Base-by-base conservation (phyloP, 2,797 vertebrate genomes). In the Sparus aurata region DNA sequence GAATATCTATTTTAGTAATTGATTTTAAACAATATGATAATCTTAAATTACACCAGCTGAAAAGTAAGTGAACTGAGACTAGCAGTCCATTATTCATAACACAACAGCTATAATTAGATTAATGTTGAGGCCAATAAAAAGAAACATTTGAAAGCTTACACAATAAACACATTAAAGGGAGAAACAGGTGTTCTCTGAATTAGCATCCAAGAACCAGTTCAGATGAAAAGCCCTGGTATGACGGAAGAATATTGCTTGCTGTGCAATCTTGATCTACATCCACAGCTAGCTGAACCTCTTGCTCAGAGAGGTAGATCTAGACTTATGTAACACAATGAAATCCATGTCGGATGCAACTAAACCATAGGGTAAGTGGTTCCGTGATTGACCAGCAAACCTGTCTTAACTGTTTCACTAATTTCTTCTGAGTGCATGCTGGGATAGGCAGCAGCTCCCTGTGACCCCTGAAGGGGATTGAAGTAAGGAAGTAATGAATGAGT, bases 341-440 rank as follows among this genome's bases (percentile, higher is more conserved):
- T 27, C 58, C 23, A 41, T 59, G 27, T 66, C 30, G 46, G 16
- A 38, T n/a, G 3, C 47, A 71, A 62, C 68, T 59, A 43, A 76
- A 70, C 45, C 47, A 60, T 63, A 54, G 55, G 34, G 69, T 77
- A 54, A 73, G 58, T 59, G 71, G 23, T 20, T 74, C 18, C 0
- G 12, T 57, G 67, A 66, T 46, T n/a, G 63, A 50, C 20, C 5
- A 0, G 3, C 22, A 73, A 38, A 76, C 65, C 49, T 69, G 30
- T 49, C 43, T 23, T 34, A 38, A 69, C 62, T 65, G 59, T 65
- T 71, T 45, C 63, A 64, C 55, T 71, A 16, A 47, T 72, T 82
- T 71, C 13, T 50, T 57, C 30, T 60, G 52, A 76, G 41, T 72
- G 67, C 80, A 83, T 84, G 63, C 62, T 76, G 60, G 75, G 72